phyloP scores from a whole-genome alignment of 2,888 invertebrate species.

The Harpalus rubripes region DNA sequence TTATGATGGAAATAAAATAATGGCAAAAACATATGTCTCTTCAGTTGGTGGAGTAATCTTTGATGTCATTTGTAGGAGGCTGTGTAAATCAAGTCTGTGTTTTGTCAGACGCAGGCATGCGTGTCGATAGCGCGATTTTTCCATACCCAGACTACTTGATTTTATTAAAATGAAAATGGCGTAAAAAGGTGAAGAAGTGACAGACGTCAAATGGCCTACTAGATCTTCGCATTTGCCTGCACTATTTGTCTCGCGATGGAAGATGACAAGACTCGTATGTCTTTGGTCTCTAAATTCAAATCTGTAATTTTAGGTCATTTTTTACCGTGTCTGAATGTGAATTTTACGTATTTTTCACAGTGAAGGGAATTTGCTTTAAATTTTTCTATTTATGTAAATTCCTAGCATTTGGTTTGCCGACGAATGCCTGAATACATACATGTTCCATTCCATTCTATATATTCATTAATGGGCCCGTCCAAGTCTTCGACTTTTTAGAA shows the following conservation, averaged over 20 bases:
- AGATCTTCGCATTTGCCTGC: constrained; percentile 49
- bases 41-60: background rate
- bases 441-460: too few species aligned
- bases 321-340: constrained; percentile 42
- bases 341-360: constrained; percentile 35
- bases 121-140: constrained; percentile 48
- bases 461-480: too few species aligned
- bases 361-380: background rate
- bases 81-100: constrained; percentile 22
- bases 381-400: constrained; percentile 26
- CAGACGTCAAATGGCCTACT: constrained; percentile 53
- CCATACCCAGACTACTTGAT: constrained; percentile 26
- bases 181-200: constrained; percentile 50
- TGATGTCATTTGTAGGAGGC: background rate
- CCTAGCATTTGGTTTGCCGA: background rate
- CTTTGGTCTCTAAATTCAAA: constrained; percentile 41
- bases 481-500: too few species aligned
- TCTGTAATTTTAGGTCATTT: constrained; percentile 29
- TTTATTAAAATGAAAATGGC: constrained; percentile 51
- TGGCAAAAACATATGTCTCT: background rate
- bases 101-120: constrained; percentile 50
- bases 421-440: background rate
- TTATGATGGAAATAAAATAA: background rate
- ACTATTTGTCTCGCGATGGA: constrained; percentile 43
- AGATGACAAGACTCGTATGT: constrained; percentile 47